These are phyloP conservation scores for Linurgus olivaceus DNA, from an alignment of 2,797 vertebrate genomes.

Conservation along the genomic window DNA sequence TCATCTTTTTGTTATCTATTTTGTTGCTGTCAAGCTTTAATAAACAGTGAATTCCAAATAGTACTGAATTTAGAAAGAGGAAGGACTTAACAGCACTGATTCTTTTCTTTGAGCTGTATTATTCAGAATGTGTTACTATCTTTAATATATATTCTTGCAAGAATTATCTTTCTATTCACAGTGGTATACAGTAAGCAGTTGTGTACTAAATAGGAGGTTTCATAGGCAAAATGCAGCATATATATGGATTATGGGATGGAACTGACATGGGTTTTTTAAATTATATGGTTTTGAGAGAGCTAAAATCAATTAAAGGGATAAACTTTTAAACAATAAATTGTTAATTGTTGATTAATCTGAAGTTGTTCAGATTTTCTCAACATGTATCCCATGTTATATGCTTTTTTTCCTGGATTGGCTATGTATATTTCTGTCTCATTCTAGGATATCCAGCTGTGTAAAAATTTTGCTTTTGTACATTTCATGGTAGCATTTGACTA, in stretches of 20 bases:
- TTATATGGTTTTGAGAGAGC: background rate
- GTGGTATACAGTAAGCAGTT: background rate
- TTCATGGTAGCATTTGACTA: background rate
- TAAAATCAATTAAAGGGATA: background rate
- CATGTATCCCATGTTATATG: background rate
- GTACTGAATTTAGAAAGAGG: conserved; percentile 6
- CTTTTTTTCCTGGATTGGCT: background rate
- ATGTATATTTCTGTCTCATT: background rate
- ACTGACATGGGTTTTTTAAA: background rate
- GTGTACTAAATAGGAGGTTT: background rate
- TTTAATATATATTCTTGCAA: background rate
- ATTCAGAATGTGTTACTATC: conserved; percentile 2
- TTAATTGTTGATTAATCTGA: background rate
- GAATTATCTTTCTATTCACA: background rate
- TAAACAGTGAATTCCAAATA: conserved; percentile 26
- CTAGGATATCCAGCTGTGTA: background rate
- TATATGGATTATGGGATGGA: background rate
- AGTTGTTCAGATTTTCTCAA: background rate
- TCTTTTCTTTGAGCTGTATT: background rate
- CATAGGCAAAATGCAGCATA: background rate
- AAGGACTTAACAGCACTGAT: background rate
- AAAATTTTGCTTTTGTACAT: background rate
- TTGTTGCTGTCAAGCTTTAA: background rate
- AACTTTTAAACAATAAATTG: background rate
- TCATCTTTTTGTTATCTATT: conserved; percentile 1